Base-by-base conservation (phyloP, 1,140 invertebrate genomes). In the Dolichoris vasculosae region DNA sequence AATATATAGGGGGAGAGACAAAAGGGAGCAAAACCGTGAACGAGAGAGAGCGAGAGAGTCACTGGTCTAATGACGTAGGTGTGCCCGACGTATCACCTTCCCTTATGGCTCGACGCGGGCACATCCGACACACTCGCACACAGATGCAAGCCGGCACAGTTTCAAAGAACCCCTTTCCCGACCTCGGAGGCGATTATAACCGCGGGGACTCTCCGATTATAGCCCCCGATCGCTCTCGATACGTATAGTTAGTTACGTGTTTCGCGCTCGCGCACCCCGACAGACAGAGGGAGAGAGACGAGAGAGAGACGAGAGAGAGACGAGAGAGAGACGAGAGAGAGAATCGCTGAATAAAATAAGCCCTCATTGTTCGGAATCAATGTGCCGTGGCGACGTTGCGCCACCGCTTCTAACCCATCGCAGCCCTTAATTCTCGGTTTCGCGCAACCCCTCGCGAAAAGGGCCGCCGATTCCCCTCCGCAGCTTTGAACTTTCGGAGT, bases 61-160 rank as follows among this genome's bases (percentile, higher is more conserved):
- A 90, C 89, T 88, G 89, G 87, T 87, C 88, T 91, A 91, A 90
- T 90, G 89, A 91, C 88, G 89, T 90, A 90, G 90, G 90, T 90
- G 89, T 91, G 88, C 86, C 87, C 85, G 85, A 84, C 87, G 81
- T 23, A 51, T 83, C 86, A 76, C 85, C 86, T 85, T 86, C 87
- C 87, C 88, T 11, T 38, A 40, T 2, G 48, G 51, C 51, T 59
- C 51, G 83, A 88, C 87, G 83, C 86, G 23, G 82, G 64, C 86
- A 85, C 88, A 86, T 88, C 83, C 81, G 79, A 64, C 64, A 86
- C 86, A 81, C 86, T 46, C 69, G 69, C 85, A 84, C 48, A 46
- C 35, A 64, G 48, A 30, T 46, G 46, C 20, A 8, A 11, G 85
- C 83, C 87, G 85, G 55, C 83, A 84, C 86, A 86, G 86, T 89